Percentiles rank a stretch among this genome's conserved stretches.
phyloP scores from a whole-genome alignment of 2,797 vertebrate genomes.

The Mionectes olivaceus region DNA sequence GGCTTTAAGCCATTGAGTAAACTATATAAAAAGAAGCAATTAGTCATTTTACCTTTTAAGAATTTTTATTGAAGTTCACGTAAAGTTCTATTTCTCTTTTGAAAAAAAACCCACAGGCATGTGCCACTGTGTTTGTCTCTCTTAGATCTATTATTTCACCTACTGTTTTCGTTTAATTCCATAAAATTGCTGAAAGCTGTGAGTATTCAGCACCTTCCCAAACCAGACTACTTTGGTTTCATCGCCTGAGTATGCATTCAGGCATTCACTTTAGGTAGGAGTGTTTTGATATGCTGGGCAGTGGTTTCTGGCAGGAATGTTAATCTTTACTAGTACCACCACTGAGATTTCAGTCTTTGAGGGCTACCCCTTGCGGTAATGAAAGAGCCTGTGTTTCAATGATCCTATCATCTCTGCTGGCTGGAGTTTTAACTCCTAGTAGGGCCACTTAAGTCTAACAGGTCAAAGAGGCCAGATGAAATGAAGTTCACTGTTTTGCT shows the following conservation, averaged over 20 bases:
- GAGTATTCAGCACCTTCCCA: not conserved
- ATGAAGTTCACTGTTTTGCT: slow-evolving; percentile 8
- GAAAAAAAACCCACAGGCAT: not conserved
- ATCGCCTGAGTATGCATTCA: not conserved
- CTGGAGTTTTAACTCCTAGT: slow-evolving; percentile 13
- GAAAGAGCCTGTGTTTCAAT: slow-evolving; percentile 12
- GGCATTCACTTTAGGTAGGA: not conserved
- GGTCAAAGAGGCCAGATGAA: slow-evolving; percentile 8
- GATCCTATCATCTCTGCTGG: not conserved
- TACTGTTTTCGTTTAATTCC: not conserved
- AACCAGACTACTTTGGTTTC: not conserved
- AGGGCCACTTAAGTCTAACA: not conserved
- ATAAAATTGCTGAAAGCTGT: not conserved
- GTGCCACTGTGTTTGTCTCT: not conserved
- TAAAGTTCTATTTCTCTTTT: not conserved
- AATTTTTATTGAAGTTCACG: not conserved
- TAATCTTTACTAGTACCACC: not conserved
- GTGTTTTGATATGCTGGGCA: slow-evolving; percentile 19
- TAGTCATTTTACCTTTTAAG: slow-evolving; percentile 17
- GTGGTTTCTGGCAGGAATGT: slow-evolving; percentile 18
- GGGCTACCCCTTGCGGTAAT: not conserved
- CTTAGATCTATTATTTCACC: not conserved
- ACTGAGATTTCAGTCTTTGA: slow-evolving; percentile 33
- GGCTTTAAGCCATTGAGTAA: slow-evolving; percentile 23
- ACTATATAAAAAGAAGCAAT: not conserved